These are phyloP conservation scores for Muntiacus reevesi DNA, from an alignment of 2,113 vertebrate species.

Conservation along the genomic window DNA sequence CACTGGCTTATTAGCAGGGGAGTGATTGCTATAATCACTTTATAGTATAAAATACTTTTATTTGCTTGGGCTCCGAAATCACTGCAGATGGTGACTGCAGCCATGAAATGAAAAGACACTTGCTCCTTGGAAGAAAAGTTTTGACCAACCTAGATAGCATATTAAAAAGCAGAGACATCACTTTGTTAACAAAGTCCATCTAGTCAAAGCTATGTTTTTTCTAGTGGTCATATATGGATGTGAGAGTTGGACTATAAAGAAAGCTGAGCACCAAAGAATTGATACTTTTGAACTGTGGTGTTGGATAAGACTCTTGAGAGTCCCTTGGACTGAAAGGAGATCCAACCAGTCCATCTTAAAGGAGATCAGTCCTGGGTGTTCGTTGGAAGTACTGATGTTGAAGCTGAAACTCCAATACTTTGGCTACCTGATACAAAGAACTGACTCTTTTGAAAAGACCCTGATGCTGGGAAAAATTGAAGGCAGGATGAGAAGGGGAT, in stretches of 20 bases:
- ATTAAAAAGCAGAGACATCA: neutral
- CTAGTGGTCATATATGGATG: neutral
- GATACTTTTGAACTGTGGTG: neutral
- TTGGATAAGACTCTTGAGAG: neutral
- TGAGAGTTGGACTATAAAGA: neutral
- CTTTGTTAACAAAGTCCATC: neutral
- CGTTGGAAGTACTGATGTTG: neutral
- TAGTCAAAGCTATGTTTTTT: neutral
- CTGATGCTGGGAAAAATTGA: neutral
- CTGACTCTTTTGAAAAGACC: neutral
- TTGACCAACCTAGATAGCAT: neutral
- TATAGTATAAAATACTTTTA: neutral
- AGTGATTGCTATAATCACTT: neutral
- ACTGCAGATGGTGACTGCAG: neutral
- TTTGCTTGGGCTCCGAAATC: neutral
- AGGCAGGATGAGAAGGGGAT: fast-evolving
- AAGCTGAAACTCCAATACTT: neutral
- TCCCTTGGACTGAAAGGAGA: neutral
- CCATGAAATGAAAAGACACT: neutral
- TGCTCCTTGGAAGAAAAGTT: neutral
- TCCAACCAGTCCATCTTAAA: fast-evolving
- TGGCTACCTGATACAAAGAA: neutral
- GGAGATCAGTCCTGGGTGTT: fast-evolving
- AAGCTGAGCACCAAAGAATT: neutral
- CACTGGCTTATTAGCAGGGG: neutral